phyloP scores from a whole-genome alignment of 2,888 invertebrate species.

The Sipha maydis region DNA sequence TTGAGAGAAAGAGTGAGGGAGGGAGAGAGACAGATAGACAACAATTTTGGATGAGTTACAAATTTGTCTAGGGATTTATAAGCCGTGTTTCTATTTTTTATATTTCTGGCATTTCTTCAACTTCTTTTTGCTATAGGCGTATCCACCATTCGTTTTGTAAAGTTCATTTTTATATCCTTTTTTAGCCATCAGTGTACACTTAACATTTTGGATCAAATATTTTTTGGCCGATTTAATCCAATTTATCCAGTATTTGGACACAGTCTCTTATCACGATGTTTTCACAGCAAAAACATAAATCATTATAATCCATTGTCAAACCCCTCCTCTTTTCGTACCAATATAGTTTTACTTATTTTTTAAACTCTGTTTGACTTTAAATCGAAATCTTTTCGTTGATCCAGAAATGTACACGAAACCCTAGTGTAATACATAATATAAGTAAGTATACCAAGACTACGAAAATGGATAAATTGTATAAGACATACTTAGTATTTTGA shows the following conservation, averaged over 20 bases:
- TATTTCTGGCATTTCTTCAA: conserved; percentile 32
- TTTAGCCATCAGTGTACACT: not conserved
- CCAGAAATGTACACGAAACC: not conserved
- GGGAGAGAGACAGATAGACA: not conserved
- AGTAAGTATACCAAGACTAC: not conserved
- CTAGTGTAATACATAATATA: not conserved
- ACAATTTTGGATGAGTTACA: not conserved
- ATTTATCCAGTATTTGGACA: conserved; percentile 22
- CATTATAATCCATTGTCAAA: conserved; percentile 6
- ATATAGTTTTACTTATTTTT: not conserved
- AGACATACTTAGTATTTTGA: not conserved
- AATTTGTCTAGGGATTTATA: conserved; percentile 1
- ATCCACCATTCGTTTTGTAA: not conserved
- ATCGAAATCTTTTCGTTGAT: not conserved
- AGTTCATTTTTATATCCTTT: not conserved
- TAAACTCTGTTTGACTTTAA: not conserved
- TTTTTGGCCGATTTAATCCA: conserved; percentile 20
- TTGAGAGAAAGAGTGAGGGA: not conserved
- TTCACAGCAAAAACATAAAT: not conserved
- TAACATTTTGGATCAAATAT: conserved; percentile 22
- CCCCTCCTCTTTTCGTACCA: not conserved
- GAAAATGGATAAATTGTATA: not conserved
- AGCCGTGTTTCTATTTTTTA: not conserved
- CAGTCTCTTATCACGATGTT: conserved; percentile 1
- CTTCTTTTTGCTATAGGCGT: not conserved